Evolutionary conservation across 1,140 invertebrate species (phyloP).

Genomic region (Hormaphis cornu): DNA sequence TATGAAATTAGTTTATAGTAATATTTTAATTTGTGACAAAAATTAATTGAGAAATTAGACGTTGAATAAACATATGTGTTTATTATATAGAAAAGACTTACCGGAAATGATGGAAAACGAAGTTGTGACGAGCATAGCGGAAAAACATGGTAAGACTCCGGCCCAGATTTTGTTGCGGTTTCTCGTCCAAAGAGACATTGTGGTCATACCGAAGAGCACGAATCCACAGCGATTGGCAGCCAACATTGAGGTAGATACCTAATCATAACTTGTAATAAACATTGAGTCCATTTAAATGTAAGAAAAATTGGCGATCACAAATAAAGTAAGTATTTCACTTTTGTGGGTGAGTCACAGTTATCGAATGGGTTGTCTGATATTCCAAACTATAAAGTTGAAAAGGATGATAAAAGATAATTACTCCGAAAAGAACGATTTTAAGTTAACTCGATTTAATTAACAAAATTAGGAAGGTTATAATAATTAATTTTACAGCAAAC

Average conservation of each 20-base stretch:
- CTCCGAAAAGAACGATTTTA: no score
- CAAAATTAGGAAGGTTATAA: no score
- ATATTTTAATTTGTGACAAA: no score
- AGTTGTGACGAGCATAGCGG: constrained; percentile 43
- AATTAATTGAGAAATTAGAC: no score
- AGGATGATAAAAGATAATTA: no score
- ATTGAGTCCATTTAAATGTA: neutral
- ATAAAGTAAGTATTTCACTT: no score
- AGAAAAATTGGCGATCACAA: neutral
- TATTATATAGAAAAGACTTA: constrained; percentile 39
- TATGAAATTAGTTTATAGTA: no score
- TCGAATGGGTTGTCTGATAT: no score
- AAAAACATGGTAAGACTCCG: constrained; percentile 48
- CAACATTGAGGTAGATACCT: constrained; percentile 46
- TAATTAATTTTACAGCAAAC: no score
- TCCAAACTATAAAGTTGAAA: no score
- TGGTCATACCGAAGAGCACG: constrained; percentile 55
- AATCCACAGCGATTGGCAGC: constrained; percentile 47
- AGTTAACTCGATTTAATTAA: no score
- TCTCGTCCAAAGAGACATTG: constrained; percentile 48
- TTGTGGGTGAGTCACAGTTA: no score
- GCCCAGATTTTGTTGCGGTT: constrained; percentile 54
- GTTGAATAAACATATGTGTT: neutral
- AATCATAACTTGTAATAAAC: neutral
- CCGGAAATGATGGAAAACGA: constrained; percentile 42